A percentile compares a stretch with the other conserved stretches of the same genome.
Evolutionary conservation across 2,888 invertebrate species (phyloP).

Genomic region (Erebia aethiops): DNA sequence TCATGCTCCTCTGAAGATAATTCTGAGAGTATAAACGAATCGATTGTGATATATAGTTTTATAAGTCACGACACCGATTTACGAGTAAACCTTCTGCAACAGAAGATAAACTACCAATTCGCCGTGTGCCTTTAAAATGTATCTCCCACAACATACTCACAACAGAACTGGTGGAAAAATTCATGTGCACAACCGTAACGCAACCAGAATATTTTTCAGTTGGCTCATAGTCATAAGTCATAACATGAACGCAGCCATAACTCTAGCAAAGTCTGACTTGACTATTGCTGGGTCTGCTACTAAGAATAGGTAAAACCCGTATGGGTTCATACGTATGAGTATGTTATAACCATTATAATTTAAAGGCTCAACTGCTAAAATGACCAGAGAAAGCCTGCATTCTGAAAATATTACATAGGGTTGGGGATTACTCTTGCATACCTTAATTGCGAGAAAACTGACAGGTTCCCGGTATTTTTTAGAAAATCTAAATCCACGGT

Average conservation of each 20-base stretch:
- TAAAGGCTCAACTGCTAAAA: too few relatives aligned
- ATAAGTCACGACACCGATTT: slow-evolving; percentile 17
- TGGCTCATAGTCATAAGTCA: neutral
- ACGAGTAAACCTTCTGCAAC: neutral
- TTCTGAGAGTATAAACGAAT: slow-evolving; percentile 20
- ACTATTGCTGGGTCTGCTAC: neutral
- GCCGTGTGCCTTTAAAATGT: slow-evolving; percentile 10
- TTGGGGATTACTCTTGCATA: too few relatives aligned
- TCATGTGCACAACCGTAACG: neutral
- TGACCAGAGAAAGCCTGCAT: too few relatives aligned
- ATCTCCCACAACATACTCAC: neutral
- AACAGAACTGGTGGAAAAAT: neutral
- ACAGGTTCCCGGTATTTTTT: too few relatives aligned
- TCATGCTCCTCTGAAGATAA: slow-evolving; percentile 16
- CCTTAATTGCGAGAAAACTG: too few relatives aligned
- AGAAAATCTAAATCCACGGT: too few relatives aligned
- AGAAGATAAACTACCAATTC: slow-evolving; percentile 20
- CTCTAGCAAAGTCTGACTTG: neutral
- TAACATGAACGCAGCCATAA: neutral
- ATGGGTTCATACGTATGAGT: too few relatives aligned
- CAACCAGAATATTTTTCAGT: slow-evolving; percentile 7
- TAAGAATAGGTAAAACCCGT: neutral
- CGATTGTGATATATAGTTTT: slow-evolving; percentile 14
- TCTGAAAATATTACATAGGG: too few relatives aligned
- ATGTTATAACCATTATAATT: too few relatives aligned